Evolutionary conservation across 2,888 invertebrate species (phyloP), one percentile per base, ranked within the genome.

Genomic region (Atrina japonica): DNA sequence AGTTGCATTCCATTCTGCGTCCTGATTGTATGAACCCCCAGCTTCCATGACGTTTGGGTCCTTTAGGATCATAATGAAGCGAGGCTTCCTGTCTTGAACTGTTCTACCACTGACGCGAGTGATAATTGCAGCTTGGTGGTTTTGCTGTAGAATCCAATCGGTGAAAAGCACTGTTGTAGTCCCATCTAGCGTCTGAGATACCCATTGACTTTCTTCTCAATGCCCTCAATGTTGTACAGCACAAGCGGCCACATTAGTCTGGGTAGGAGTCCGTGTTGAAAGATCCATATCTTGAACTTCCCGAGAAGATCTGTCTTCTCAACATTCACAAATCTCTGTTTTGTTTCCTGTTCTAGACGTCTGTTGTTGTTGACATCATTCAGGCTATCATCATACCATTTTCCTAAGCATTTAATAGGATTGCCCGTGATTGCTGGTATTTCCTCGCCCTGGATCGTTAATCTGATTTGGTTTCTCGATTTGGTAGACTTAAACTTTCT

Each of bases 201-300:
- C 16, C 55, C 43, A 52, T 50, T 70, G 41, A 66, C 30, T 3
- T 14, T 55, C 21, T 58, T 30, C 30, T 65, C 52, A 11, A 69
- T 21, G 7, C 6, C 35, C 23, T 58, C 65, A 14, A 66, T 55
- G 35, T 64, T 27, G 30, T 63, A 18, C 50, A 61, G 56, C 41
- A 73, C 59, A 18, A 45, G n/a, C n/a, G n/a, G 65, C 65, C 68
- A 60, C 30, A 60, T 56, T 5, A 66, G 47, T 47, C 66, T 55
- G 2, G 56, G 60, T 16, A 60, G 30, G 18, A 69, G 56, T 18
- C 50, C 56, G 50, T 66, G 30, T 27, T 71, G 71, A 29, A 35
- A 71, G 0, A 66, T 56, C 66, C 30, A 65, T n/a, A 63, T 50
- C 43, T 71, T 71, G 53, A 55, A 66, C 47, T 67, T 45, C 43